Base-by-base conservation (phyloP, 2,797 vertebrate species). In the Takifugu rubripes region DNA sequence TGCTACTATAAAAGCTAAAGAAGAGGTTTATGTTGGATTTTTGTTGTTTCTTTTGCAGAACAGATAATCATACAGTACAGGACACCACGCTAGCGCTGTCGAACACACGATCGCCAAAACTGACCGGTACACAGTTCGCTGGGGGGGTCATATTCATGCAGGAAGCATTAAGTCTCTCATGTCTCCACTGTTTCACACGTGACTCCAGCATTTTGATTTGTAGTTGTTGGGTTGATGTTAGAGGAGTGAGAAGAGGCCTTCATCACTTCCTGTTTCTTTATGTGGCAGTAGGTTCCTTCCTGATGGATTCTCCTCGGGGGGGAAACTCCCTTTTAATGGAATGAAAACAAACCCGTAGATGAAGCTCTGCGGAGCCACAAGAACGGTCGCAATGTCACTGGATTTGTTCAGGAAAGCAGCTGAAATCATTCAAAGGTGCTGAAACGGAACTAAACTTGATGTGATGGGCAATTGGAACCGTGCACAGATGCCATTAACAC, bases 1-100 rank as follows among this genome's bases (percentile, higher is more conserved):
- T 96, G 96, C 94, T 95, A 92, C 94, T 95, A 92, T 93, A 93
- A 87, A 33, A 90, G 94, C 93, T 96, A 95, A 93, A 92, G 84
- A 92, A 91, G 70, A 94, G 91, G 88, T 72, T 93, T 93, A 91
- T 91, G 92, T 96, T 94, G 88, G 84, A 80, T 93, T 83, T 46
- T n/a, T 46, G 17, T 46, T 46, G 10, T 46, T 46, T 46, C 8
- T 21, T 46, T 96, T 93, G 93, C 95, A 93, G 92, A 96, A 93
- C 93, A 93, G 94, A 95, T 96, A 95, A 95, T 95, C 93, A 94
- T 93, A 91, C 92, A 88, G 89, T 80, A 87, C 85, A 87, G 78
- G 76, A 91, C 90, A 92, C 92, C 90, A 92, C 92, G 88, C 87
- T 90, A 90, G 91, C 92, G 85, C 92, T 91, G 91, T 85, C 80